Evolutionary conservation across 2,797 vertebrate genomes (phyloP).

Genomic region (Enteromius trimaculatus): DNA sequence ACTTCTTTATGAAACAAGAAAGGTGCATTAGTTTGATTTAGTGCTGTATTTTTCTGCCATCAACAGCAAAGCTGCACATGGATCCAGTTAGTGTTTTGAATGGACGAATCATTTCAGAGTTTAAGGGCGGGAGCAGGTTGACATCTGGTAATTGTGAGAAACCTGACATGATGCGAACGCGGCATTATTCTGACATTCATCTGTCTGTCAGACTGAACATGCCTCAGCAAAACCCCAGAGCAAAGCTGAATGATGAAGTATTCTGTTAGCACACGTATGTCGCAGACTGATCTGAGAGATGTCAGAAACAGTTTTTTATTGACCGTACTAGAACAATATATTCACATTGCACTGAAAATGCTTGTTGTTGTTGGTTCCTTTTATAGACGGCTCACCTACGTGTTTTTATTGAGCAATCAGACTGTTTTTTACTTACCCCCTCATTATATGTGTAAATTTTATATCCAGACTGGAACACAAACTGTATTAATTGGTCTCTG

Average conservation of each 20-base stretch:
- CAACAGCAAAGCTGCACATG: neutral
- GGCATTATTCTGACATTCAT: neutral
- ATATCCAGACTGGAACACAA: slow-evolving; percentile 21
- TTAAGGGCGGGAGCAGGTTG: neutral
- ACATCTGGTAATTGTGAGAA: neutral
- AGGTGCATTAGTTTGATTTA: neutral
- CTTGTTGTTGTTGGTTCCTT: neutral
- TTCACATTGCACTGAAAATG: neutral
- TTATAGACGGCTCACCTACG: neutral
- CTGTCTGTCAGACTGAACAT: slow-evolving; percentile 9
- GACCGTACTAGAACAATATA: neutral
- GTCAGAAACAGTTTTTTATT: neutral
- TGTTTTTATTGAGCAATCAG: neutral
- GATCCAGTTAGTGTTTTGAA: neutral
- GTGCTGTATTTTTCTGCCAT: slow-evolving; percentile 8
- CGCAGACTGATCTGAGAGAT: neutral
- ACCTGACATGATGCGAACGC: neutral
- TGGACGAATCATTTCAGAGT: neutral
- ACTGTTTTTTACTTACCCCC: neutral
- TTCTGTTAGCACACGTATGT: slow-evolving; percentile 2
- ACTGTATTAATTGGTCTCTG: slow-evolving; percentile 16
- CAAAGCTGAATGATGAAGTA: neutral
- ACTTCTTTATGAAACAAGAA: slow-evolving; percentile 6
- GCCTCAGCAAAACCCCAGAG: neutral
- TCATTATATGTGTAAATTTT: neutral